Percentiles rank a stretch among this genome's conserved stretches.
These are phyloP conservation scores for Urophycis tenuis DNA, from an alignment of 2,797 vertebrate genomes.

Conservation along the genomic window DNA sequence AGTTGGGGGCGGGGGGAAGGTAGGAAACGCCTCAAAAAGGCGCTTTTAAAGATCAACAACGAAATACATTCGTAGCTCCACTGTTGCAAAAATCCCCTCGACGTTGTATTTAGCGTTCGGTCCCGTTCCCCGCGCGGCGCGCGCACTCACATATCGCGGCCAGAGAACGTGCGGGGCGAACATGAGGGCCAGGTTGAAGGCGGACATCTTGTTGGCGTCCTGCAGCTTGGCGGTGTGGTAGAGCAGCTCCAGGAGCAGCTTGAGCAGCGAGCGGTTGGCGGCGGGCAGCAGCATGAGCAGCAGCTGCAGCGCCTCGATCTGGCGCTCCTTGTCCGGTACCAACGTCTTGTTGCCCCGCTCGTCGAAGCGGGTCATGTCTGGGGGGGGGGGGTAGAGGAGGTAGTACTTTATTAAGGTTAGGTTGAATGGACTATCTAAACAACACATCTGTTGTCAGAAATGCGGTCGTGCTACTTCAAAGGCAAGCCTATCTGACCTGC, in stretches of 20 bases:
- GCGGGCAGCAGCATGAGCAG: constrained; percentile 90
- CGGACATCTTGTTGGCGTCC: constrained; percentile 95
- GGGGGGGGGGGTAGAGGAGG: neutral
- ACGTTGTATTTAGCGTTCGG: neutral
- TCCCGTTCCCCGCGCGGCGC: neutral
- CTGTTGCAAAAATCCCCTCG: neutral
- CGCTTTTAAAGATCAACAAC: too few species aligned
- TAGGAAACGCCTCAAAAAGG: too few species aligned
- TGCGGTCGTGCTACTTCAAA: too few species aligned
- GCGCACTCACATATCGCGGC: constrained; percentile 87
- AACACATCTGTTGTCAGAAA: too few species aligned
- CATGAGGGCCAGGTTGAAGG: constrained; percentile 94
- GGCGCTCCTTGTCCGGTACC: constrained; percentile 84
- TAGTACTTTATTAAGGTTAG: too few species aligned
- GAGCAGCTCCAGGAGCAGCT: constrained; percentile 87
- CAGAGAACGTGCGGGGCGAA: constrained; percentile 95
- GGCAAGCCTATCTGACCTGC: too few species aligned
- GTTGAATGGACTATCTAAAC: too few species aligned
- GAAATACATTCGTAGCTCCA: too few species aligned
- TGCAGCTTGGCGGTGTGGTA: constrained; percentile 95
- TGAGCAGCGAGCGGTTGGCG: constrained; percentile 86
- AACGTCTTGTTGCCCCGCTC: constrained; percentile 84
- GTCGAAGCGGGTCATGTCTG: constrained; percentile 85
- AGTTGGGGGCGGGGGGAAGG: too few species aligned
- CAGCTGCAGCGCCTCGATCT: constrained; percentile 90